Conservation (phyloP, 2,113 vertebrate species). For the Perca flavescens region DNA sequence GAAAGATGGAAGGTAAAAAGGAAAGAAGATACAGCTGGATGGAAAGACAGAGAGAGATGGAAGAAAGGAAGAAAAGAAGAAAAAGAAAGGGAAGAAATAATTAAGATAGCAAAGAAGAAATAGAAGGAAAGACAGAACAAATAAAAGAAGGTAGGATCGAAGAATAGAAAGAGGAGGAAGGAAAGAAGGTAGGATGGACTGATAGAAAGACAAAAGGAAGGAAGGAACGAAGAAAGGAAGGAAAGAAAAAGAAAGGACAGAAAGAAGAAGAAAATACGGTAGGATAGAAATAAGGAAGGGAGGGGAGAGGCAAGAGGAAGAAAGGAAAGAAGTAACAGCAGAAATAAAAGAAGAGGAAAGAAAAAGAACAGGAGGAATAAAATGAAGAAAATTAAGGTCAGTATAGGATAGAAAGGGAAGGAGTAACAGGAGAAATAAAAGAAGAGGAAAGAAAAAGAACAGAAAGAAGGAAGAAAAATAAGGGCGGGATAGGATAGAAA, state of each 20-base stretch:
- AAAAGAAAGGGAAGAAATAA: not conserved
- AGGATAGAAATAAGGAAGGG: not conserved
- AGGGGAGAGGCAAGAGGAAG: too few relatives aligned
- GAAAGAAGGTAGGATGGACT: not conserved
- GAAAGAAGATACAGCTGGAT: not conserved
- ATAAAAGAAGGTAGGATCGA: not conserved
- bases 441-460: too few relatives aligned
- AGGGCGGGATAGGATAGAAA: not conserved
- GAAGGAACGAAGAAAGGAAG: not conserved
- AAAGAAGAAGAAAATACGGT: not conserved
- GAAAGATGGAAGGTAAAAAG: not conserved
- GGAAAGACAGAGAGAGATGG: not conserved
- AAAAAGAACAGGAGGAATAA: not conserved
- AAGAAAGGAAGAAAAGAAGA: too few relatives aligned
- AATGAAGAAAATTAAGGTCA: not conserved
- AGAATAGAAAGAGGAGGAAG: not conserved
- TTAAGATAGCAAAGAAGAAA: not conserved
- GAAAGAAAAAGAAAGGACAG: too few relatives aligned
- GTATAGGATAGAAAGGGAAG: not conserved
- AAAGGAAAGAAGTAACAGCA: not conserved
- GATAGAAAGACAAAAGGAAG: not conserved
- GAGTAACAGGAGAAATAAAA: not conserved
- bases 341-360: not conserved
- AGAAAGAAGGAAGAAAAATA: accelerated
- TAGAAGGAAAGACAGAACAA: not conserved